Percentiles rank a stretch among this genome's conserved stretches.
Evolutionary conservation across 2,113 vertebrate genomes (phyloP).

Genomic region (Oncorhynchus mykiss): DNA sequence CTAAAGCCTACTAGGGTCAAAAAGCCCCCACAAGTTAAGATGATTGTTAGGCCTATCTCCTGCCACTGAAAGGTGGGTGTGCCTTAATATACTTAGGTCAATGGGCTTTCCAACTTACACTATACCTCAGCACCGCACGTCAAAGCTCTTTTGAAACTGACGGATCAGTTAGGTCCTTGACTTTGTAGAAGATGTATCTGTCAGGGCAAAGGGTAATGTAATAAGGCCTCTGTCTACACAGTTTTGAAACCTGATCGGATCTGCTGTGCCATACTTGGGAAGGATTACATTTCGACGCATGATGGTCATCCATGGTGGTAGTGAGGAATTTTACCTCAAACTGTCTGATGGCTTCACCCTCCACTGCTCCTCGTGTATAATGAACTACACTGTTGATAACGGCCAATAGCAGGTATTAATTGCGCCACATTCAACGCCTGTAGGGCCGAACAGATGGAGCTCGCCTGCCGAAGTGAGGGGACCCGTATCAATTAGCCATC

Average conservation of each 20-base stretch:
- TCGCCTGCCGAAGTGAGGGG: conserved; percentile 14
- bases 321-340: conserved; percentile 31
- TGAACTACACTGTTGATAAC: conserved; percentile 40
- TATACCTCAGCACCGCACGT: neutral
- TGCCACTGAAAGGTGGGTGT: neutral
- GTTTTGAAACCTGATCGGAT: conserved; percentile 36
- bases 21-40: neutral
- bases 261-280: neutral
- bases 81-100: neutral
- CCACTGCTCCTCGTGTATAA: conserved; percentile 59
- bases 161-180: conserved; percentile 17
- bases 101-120: too few species aligned
- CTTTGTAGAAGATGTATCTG: conserved; percentile 21
- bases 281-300: conserved; percentile 45
- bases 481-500: conserved; percentile 46
- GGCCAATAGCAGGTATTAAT: conserved; percentile 38
- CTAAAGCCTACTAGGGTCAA: neutral
- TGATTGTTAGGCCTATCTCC: neutral
- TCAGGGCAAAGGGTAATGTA: conserved; percentile 41
- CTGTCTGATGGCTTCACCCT: conserved; percentile 1
- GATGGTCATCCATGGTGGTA: neutral
- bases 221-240: conserved; percentile 16
- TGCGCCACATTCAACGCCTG: conserved; percentile 37
- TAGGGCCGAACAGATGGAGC: conserved; percentile 39
- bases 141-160: conserved; percentile 31